Evolutionary conservation across 2,888 invertebrate species (phyloP).

Genomic region (Dryobotodes eremita): DNA sequence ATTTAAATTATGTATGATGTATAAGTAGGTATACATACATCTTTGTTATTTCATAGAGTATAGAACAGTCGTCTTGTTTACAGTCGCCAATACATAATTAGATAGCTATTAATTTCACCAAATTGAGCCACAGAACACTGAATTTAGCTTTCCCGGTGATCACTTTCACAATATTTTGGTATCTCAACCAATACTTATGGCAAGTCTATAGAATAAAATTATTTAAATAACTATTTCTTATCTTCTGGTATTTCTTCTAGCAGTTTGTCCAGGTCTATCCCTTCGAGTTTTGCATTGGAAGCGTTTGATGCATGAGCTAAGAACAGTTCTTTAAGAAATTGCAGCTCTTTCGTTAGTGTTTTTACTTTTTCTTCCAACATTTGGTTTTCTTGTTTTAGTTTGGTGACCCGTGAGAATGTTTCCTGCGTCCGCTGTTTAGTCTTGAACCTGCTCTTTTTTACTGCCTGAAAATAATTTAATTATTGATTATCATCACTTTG

Average conservation of each 20-base stretch:
- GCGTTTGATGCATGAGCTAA: conserved; percentile 94
- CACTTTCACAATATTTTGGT: conserved; percentile 36
- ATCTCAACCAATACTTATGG: conserved; percentile 27
- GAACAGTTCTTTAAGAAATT: conserved; percentile 95
- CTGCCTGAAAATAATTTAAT: conserved; percentile 91
- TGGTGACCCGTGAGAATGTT: conserved; percentile 93
- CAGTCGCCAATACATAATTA: conserved; percentile 15
- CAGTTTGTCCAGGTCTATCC: conserved; percentile 90
- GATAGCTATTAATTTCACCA: conserved; percentile 16
- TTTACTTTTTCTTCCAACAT: conserved; percentile 95
- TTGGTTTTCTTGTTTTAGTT: conserved; percentile 95
- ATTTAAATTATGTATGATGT: conserved; percentile 1
- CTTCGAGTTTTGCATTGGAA: conserved; percentile 89
- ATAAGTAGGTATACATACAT: neutral
- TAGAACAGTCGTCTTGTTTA: conserved; percentile 13
- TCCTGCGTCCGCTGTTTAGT: conserved; percentile 94
- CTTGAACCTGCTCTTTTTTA: conserved; percentile 95
- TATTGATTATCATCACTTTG: neutral
- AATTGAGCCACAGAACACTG: conserved; percentile 39
- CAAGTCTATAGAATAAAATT: conserved; percentile 42
- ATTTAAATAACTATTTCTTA: conserved; percentile 67
- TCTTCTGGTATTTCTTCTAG: conserved; percentile 89
- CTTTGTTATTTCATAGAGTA: neutral
- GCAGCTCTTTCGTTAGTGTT: conserved; percentile 94
- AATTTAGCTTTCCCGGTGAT: conserved; percentile 17